These are phyloP conservation scores for Oscheius sp. DNA, from an alignment of 2,888 invertebrate species.

Conservation along the genomic window DNA sequence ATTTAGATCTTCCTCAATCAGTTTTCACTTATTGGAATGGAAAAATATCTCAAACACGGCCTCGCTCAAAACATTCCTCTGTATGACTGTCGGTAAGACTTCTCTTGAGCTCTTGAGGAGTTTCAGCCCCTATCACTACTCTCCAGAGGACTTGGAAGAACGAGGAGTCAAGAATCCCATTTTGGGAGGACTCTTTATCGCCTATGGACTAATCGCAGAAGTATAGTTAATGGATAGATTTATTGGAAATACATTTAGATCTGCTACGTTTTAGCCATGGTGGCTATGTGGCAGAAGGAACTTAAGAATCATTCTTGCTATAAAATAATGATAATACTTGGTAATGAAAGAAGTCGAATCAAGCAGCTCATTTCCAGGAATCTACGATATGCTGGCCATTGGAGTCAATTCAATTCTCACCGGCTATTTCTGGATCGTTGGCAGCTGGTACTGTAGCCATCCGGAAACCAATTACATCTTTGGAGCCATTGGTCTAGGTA, in stretches of 20 bases:
- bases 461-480: conserved; percentile 25
- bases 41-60: conserved; percentile 11
- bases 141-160: background rate
- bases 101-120: background rate
- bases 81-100: conserved; percentile 14
- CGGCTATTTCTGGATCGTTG: conserved; percentile 19
- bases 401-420: conserved; percentile 28
- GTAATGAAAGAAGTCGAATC: background rate
- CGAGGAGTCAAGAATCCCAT: background rate
- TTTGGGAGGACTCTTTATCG: conserved; percentile 1
- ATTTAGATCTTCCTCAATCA: background rate
- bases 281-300: background rate
- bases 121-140: conserved; percentile 2
- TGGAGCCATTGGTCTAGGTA: conserved; percentile 33
- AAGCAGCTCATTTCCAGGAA: too few species aligned
- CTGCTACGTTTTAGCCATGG: conserved; percentile 11
- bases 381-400: conserved; percentile 31
- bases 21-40: too few species aligned
- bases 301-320: conserved; percentile 16
- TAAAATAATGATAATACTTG: conserved; percentile 24
- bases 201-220: conserved; percentile 8
- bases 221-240: background rate
- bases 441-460: conserved; percentile 23
- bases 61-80: conserved; percentile 8
- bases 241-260: background rate